Evolutionary conservation across 2,113 vertebrate species (phyloP), one percentile per base, ranked within the genome.

Genomic region (Pholis gunnellus): DNA sequence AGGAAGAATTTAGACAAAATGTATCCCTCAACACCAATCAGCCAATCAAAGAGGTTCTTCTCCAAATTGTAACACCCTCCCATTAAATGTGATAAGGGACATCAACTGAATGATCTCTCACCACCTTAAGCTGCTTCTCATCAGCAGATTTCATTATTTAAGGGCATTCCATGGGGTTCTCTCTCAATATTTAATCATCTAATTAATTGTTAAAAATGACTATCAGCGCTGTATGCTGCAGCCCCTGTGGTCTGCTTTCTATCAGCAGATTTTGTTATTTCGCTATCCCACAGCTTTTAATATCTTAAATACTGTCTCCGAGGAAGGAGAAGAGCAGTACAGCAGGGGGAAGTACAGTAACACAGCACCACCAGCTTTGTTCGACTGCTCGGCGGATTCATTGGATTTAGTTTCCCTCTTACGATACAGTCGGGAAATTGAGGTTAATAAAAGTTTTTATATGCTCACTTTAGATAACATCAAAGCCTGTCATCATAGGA

Each of bases 161-260:
- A 83, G 48, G 76, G 50, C 36, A 68, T 71, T 86, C 81, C 63
- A 25, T 66, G n/a, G 79, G 74, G 42, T 65, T 83, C 89, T 85
- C 72, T 42, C 68, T 89, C 40, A 84, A 88, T 86, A 79, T 86
- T 86, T 81, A 88, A 90, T 90, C 17, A 6, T 84, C 70, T 77
- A 75, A 88, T 92, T 88, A 83, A 92, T 88, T 84, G 74, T 91
- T 86, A 76, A 84, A 22, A 86, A 87, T 78, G 81, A 83, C 79
- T 85, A 64, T 83, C 83, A 81, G 87, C 34, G 8, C 64, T 81
- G 81, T 77, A 38, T 77, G 77, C 67, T 76, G 60, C 38, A 61
- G 71, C 59, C 54, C 56, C 67, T 78, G 52, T 50, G 59, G 34
- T 77, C 34, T 31, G 59, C 70, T 81, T 88, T 79, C 44, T 83